A percentile compares a stretch with the other conserved stretches of the same genome.
Evolutionary conservation across 2,797 vertebrate genomes (phyloP).

Genomic region (Tapirus indicus): DNA sequence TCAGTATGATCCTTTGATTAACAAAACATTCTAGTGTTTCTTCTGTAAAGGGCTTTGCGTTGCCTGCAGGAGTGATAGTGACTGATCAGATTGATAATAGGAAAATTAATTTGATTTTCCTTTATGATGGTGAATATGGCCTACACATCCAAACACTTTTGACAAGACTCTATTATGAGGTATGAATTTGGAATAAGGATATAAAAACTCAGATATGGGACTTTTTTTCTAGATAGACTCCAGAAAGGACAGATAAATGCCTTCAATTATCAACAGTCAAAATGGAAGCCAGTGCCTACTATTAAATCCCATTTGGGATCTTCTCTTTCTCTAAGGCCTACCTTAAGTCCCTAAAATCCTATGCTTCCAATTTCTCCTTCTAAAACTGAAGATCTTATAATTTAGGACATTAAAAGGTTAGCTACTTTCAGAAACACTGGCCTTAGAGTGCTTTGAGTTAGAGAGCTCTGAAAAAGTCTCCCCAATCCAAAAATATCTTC

Average conservation of each 20-base stretch:
- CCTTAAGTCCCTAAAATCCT: not conserved
- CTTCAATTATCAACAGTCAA: not conserved
- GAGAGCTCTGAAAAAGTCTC: not conserved
- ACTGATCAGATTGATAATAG: slow-evolving; percentile 73
- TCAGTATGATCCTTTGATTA: slow-evolving; percentile 76
- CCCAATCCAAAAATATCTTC: slow-evolving; percentile 22
- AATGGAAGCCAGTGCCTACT: not conserved
- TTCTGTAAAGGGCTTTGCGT: slow-evolving; percentile 80
- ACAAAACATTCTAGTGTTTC: slow-evolving; percentile 80
- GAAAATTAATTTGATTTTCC: slow-evolving; percentile 3
- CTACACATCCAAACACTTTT: slow-evolving; percentile 67
- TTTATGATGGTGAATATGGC: not conserved
- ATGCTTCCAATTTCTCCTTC: not conserved
- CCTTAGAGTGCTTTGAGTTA: not conserved
- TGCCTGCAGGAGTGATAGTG: slow-evolving; percentile 69
- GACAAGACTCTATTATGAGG: not conserved
- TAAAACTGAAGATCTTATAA: not conserved
- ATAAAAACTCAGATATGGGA: slow-evolving; percentile 12
- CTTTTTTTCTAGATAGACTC: not conserved
- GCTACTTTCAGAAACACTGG: not conserved
- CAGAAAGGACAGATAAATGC: not conserved
- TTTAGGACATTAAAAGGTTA: not conserved
- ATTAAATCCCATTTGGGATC: not conserved
- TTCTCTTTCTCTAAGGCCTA: not conserved
- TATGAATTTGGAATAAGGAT: not conserved